Base-by-base conservation (phyloP, 2,113 vertebrate species). In the Pluvianellus socialis region DNA sequence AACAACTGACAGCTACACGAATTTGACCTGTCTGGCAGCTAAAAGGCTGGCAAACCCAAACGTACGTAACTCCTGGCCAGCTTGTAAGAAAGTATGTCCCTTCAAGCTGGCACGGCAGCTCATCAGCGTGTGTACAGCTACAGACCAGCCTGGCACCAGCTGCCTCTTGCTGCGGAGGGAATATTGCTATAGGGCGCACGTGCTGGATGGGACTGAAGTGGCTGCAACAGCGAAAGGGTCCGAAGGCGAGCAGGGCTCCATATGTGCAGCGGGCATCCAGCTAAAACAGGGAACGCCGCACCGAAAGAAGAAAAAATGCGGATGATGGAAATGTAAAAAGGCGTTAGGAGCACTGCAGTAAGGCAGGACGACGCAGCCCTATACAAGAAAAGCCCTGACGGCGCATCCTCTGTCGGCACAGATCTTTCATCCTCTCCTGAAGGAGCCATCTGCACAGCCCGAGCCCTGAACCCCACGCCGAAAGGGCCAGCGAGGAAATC, bases 1-100 rank as follows among this genome's bases (percentile, higher is more conserved):
- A 95, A 9, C 50, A 56, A 44, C 67, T 65, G 88, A 85, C 62
- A 92, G 88, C 63, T 45, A 49, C 27, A n/a, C 1, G 2, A 33
- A 56, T 76, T 49, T 83, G 95, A 95, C 94, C 95, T 2, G 50
- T 65, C 88, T 92, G 94, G 94, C 88, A 94, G 94, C 74, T 59
- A 85, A 83, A 86, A 94, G 92, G 76, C 88, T 88, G 95, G 88
- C 82, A 90, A 73, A 92, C 50, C 75, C 62, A 65, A 91, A 68
- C 1, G 7, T 32, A 45, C n/a, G 1, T 30, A 68, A 75, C 35
- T 94, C 84, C 84, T 82, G 81, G 90, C 81, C 65, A 82, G 65
- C 73, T 68, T 11, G 0, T 52, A 45, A 68, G 30, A 72, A 87
- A 87, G 27, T 0, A 5, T 18, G 58, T 85, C 77, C 85, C 70